Percentiles rank a stretch among this genome's conserved stretches.
phyloP scores from a whole-genome alignment of 1,140 invertebrate genomes.

The Maconellicoccus hirsutus region DNA sequence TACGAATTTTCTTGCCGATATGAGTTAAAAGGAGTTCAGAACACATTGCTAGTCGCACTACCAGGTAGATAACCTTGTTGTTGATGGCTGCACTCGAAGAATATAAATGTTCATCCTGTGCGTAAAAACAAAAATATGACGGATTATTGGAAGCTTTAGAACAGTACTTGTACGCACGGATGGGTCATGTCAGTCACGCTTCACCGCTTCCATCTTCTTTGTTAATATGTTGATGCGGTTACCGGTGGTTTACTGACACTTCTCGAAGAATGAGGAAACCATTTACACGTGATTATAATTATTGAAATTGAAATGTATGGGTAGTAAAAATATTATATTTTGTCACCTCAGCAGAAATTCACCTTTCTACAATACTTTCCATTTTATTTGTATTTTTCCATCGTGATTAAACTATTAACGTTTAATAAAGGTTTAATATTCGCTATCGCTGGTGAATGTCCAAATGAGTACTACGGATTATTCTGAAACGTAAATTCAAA shows the following conservation, averaged over 20 bases:
- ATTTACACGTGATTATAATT: conserved; percentile 14
- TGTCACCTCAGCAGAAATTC: no score
- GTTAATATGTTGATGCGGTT: neutral
- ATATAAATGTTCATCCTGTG: neutral
- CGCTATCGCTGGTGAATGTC: neutral
- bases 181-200: conserved; percentile 10
- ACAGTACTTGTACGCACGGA: neutral
- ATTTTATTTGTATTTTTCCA: conserved; percentile 13
- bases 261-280: conserved; percentile 18
- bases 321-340: neutral
- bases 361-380: no score
- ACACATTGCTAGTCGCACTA: no score
- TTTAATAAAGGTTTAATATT: neutral
- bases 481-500: neutral
- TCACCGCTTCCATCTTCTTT: conserved; percentile 11
- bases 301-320: neutral
- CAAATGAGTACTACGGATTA: neutral
- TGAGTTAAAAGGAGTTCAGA: no score
- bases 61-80: neutral
- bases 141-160: neutral
- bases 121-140: neutral
- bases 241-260: conserved; percentile 10
- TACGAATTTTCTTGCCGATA: no score
- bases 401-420: conserved; percentile 5
- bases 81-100: neutral